Conservation (phyloP, 1,140 invertebrate species). For the Thaumetopoea pityocampa region DNA sequence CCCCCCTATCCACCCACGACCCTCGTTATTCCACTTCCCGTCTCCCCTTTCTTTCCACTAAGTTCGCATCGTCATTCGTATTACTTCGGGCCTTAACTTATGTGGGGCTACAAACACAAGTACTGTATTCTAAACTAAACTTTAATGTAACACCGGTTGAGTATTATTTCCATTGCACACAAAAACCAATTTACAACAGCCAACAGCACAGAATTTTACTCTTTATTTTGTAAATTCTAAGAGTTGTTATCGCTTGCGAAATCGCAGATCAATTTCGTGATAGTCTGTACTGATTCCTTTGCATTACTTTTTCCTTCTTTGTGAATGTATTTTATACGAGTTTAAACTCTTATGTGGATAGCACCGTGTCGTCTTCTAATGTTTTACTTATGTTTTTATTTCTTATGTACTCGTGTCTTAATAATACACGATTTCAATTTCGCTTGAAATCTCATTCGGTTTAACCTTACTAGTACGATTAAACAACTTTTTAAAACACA, state of each 20-base stretch:
- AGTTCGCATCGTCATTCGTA: constrained; percentile 72
- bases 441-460: too few relatives aligned
- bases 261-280: constrained; percentile 66
- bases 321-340: constrained; percentile 70
- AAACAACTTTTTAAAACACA: too few relatives aligned
- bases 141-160: constrained; percentile 8
- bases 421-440: too few relatives aligned
- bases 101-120: constrained; percentile 45
- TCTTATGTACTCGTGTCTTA: too few relatives aligned
- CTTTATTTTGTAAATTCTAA: constrained; percentile 19
- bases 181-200: constrained; percentile 64
- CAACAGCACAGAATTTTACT: constrained; percentile 29
- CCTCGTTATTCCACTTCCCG: constrained; percentile 58
- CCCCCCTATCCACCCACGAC: constrained; percentile 26
- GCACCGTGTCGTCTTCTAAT: too few relatives aligned
- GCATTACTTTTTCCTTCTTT: constrained; percentile 74
- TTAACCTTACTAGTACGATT: too few relatives aligned
- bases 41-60: constrained; percentile 72
- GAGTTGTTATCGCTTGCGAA: constrained; percentile 21
- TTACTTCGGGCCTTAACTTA: constrained; percentile 73
- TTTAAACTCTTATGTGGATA: constrained; percentile 70
- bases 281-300: constrained; percentile 73
- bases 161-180: constrained; percentile 20
- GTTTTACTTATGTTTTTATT: too few relatives aligned
- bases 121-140: constrained; percentile 25